Evolutionary conservation across 2,113 vertebrate genomes (phyloP).

Genomic region (cat (Felis catus)): DNA sequence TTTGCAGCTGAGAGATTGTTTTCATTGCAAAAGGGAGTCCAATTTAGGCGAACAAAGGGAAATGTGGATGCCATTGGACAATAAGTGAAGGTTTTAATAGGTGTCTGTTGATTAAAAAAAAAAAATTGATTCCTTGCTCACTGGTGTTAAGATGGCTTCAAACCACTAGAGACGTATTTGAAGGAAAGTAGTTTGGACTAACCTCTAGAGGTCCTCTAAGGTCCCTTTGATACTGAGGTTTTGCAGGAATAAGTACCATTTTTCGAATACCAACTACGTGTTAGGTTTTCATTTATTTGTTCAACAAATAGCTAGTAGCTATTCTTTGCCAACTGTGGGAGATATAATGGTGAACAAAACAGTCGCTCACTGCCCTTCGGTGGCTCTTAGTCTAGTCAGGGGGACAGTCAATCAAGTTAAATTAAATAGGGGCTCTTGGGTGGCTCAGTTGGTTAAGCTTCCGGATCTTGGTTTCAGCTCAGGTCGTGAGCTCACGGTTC

Average conservation of each 20-base stretch:
- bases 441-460: no score
- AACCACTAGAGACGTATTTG: background rate
- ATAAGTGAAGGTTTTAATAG: background rate
- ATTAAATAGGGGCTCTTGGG: background rate
- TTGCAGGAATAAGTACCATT: background rate
- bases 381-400: background rate
- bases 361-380: background rate
- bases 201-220: background rate
- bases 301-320: background rate
- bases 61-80: background rate
- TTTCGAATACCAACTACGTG: background rate
- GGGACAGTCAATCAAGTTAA: background rate
- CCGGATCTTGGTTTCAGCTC: no score
- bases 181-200: background rate
- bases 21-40: slow-evolving; percentile 51
- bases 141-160: background rate
- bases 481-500: no score
- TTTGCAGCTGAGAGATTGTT: slow-evolving; percentile 46
- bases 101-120: background rate
- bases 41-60: slow-evolving; percentile 1
- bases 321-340: background rate
- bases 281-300: background rate
- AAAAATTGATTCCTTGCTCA: background rate
- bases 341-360: background rate
- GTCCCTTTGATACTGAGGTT: background rate